Evolutionary conservation across 2,797 vertebrate genomes (phyloP).

Genomic region (Rousettus madagascariensis): DNA sequence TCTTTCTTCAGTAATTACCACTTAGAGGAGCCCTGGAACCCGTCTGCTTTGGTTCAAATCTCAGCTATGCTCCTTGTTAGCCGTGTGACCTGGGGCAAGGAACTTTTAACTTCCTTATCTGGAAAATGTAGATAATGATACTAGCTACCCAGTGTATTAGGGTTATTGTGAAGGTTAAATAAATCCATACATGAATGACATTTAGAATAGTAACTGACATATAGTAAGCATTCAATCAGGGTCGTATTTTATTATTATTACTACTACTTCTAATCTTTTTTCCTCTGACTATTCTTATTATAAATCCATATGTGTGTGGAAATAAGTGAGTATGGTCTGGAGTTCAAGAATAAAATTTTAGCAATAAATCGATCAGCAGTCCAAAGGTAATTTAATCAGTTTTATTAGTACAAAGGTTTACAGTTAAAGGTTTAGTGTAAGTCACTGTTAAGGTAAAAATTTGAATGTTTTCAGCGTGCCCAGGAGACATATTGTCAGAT

Average conservation of each 20-base stretch:
- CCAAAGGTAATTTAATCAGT: slow-evolving; percentile 33
- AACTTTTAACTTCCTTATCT: background rate
- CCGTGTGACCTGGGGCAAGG: background rate
- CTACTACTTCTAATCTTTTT: background rate
- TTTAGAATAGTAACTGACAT: background rate
- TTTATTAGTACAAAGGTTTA: slow-evolving; percentile 30
- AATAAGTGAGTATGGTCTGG: background rate
- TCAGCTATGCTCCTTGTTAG: slow-evolving; percentile 18
- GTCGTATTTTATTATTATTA: background rate
- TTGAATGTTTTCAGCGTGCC: background rate
- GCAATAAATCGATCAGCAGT: background rate
- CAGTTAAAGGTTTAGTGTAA: background rate
- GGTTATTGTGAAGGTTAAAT: background rate
- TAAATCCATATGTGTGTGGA: background rate
- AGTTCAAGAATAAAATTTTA: slow-evolving; percentile 23
- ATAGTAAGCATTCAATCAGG: background rate
- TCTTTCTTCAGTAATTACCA: background rate
- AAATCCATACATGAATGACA: background rate
- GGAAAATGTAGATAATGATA: background rate
- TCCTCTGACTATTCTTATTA: background rate
- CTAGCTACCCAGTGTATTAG: background rate
- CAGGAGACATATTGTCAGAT: background rate
- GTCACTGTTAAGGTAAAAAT: slow-evolving; percentile 1
- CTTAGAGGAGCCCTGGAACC: background rate
- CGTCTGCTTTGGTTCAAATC: background rate